These are phyloP conservation scores for Lerema accius DNA, from an alignment of 1,140 invertebrate species.

Conservation along the genomic window DNA sequence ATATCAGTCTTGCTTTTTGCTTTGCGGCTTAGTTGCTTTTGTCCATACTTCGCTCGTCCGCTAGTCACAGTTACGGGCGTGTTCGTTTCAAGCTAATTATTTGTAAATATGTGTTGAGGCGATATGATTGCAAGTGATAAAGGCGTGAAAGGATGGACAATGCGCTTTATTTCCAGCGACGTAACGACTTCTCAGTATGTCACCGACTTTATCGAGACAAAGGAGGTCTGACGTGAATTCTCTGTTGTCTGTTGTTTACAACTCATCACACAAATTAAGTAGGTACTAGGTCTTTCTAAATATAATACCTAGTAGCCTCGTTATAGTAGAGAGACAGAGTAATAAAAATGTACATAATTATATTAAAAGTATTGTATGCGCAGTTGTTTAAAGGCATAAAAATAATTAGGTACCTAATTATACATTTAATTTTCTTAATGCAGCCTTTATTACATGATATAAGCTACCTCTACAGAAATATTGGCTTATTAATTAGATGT, in stretches of 20 bases:
- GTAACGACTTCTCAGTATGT: slow-evolving; percentile 20
- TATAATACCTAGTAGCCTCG: no score
- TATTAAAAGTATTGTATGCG: no score
- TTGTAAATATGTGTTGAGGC: slow-evolving; percentile 51
- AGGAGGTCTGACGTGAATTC: slow-evolving; percentile 9
- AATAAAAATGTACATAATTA: no score
- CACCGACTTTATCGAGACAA: slow-evolving; percentile 37
- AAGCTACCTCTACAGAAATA: no score
- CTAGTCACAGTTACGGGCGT: slow-evolving; percentile 44
- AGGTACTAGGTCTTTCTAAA: background rate
- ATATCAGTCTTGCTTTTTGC: no score
- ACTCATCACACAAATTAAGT: slow-evolving; percentile 6
- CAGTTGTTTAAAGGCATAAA: no score
- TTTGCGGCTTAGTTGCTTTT: no score
- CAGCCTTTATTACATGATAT: no score
- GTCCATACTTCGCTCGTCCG: slow-evolving; percentile 38
- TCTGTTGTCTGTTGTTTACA: slow-evolving; percentile 14
- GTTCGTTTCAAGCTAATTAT: slow-evolving; percentile 45
- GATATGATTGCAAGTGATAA: slow-evolving; percentile 36
- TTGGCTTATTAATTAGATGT: no score
- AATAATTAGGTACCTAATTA: no score
- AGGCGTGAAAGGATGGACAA: slow-evolving; percentile 32
- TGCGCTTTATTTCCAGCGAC: slow-evolving; percentile 32
- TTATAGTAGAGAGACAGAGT: no score
- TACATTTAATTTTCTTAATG: no score